Conservation (phyloP, 92 coral and sea anemone species). For the Parazoanthus atlanticus region DNA sequence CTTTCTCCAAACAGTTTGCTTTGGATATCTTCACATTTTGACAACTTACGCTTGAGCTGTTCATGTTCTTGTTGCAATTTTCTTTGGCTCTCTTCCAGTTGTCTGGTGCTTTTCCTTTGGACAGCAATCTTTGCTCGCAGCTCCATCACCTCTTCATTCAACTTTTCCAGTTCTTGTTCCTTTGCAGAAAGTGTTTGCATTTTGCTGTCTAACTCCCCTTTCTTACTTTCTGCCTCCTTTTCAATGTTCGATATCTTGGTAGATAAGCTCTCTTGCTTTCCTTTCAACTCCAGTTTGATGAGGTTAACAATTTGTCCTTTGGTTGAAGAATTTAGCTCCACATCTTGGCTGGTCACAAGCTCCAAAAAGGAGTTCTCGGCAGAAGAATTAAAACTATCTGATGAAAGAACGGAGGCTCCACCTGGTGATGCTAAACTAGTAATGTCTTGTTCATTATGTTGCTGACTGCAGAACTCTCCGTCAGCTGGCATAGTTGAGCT, state of each 20-base stretch:
- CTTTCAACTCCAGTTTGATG: slow-evolving; percentile 5
- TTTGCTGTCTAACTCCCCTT: not conserved
- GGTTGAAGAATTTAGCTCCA: slow-evolving; percentile 15
- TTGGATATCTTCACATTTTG: slow-evolving; percentile 20
- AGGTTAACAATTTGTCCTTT: slow-evolving; percentile 8
- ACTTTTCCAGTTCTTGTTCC: slow-evolving; percentile 1
- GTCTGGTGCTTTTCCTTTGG: not conserved
- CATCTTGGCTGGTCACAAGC: slow-evolving; percentile 25
- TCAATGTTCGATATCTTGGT: not conserved
- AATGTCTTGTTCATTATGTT: not conserved
- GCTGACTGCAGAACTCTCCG: not conserved
- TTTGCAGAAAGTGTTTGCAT: slow-evolving; percentile 1
- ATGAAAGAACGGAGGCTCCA: slow-evolving; percentile 7
- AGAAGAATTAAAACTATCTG: slow-evolving; percentile 7
- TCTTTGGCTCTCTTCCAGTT: not conserved
- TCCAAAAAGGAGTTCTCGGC: slow-evolving; percentile 10
- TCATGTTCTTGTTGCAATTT: not conserved
- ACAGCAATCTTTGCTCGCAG: not conserved
- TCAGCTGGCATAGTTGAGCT: not conserved
- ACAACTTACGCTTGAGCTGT: not conserved
- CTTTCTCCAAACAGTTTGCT: not conserved
- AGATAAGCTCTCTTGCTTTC: not conserved
- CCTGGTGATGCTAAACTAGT: not conserved
- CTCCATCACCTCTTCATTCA: slow-evolving; percentile 7
- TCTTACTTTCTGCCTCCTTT: slow-evolving; percentile 4